Percentiles rank a stretch among this genome's conserved stretches.
These are phyloP conservation scores for Tamias sibiricus DNA, from an alignment of 2,113 vertebrate genomes.

Conservation along the genomic window DNA sequence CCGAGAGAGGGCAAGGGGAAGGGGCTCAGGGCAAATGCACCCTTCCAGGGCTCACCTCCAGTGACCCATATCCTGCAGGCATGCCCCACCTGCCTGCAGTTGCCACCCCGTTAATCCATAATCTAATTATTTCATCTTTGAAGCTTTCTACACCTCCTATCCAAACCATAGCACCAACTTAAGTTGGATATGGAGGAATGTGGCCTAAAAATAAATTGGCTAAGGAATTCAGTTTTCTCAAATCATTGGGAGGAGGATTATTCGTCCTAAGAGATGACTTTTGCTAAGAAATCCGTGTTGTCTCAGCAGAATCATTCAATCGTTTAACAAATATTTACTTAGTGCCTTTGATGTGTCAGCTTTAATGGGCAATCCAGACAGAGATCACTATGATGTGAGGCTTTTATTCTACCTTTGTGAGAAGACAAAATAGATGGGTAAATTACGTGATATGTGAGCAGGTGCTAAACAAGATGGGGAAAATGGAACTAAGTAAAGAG, in stretches of 20 bases:
- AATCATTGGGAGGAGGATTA: background rate
- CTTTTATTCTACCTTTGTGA: background rate
- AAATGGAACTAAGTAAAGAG: background rate
- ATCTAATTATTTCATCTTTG: too few relatives aligned
- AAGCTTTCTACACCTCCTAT: too few relatives aligned
- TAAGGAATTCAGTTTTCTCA: background rate
- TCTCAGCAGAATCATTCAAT: background rate
- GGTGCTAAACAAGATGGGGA: background rate
- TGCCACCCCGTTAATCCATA: too few relatives aligned
- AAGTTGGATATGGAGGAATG: background rate
- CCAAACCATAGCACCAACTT: background rate
- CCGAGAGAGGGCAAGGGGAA: too few relatives aligned
- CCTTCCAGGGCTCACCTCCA: too few relatives aligned
- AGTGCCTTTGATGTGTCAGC: background rate
- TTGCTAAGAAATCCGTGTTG: slow-evolving; percentile 27
- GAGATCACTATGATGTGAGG: background rate
- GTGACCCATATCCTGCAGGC: too few relatives aligned
- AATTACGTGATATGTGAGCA: background rate
- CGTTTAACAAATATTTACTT: background rate
- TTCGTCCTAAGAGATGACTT: background rate
- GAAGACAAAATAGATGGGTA: background rate
- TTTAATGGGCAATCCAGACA: background rate
- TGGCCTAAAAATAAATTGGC: background rate
- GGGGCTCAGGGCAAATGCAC: too few relatives aligned
- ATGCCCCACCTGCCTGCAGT: too few relatives aligned